These are phyloP conservation scores for Cryptoblepharus egeriae DNA, from an alignment of 2,797 vertebrate species.

Conservation along the genomic window DNA sequence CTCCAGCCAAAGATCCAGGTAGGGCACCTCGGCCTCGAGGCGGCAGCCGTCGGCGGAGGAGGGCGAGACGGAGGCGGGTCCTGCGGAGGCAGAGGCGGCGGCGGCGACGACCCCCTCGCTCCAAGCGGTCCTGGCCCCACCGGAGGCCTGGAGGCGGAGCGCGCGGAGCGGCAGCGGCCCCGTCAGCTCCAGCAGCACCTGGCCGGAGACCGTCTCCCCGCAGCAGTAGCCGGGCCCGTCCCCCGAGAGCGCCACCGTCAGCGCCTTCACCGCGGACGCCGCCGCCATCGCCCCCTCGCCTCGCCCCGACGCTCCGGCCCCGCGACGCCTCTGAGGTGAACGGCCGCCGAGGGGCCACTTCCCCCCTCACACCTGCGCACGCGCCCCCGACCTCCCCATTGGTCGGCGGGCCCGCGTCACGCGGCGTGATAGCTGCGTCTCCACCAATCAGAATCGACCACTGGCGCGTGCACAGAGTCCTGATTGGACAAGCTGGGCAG, in stretches of 20 bases:
- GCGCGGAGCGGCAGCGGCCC: conserved; percentile 65
- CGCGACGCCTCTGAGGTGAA: no score
- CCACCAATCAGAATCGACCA: conserved; percentile 56
- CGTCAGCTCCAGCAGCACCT: conserved; percentile 75
- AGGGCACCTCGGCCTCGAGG: conserved; percentile 4
- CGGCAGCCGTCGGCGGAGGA: conserved; percentile 30
- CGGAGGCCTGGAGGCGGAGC: conserved; percentile 73
- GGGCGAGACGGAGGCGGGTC: conserved; percentile 7
- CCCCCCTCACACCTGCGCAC: no score
- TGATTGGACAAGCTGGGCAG: conserved; percentile 58
- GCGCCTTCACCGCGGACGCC: conserved; percentile 61
- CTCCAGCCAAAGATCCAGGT: conserved; percentile 12
- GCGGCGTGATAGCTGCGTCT: conserved; percentile 3
- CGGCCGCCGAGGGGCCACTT: no score
- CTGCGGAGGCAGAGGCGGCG: no score
- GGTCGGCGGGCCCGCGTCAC: background rate
- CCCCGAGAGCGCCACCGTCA: conserved; percentile 75
- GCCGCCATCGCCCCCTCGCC: no score
- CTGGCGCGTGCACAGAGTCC: conserved; percentile 66
- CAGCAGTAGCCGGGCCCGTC: conserved; percentile 70
- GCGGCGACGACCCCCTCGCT: conserved; percentile 36
- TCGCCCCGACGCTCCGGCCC: background rate
- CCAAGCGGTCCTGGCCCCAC: conserved; percentile 77
- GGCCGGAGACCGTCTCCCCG: conserved; percentile 79
- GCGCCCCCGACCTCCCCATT: background rate